Evolutionary conservation across 2,888 invertebrate species (phyloP).

Genomic region (Rhagonycha lutea): DNA sequence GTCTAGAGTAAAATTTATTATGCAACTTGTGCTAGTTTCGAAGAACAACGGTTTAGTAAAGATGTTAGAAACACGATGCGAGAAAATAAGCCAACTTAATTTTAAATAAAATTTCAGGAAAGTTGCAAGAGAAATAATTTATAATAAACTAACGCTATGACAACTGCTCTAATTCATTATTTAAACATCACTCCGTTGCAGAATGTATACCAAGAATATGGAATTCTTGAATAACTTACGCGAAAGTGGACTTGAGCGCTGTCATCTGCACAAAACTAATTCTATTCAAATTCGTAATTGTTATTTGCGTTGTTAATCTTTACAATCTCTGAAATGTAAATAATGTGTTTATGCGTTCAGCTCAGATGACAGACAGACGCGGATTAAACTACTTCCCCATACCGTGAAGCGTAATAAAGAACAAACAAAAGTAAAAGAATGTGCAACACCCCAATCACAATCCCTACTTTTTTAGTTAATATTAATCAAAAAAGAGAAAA

Average conservation of each 20-base stretch:
- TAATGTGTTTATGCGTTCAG: background rate
- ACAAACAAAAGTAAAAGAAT: background rate
- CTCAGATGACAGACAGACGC: background rate
- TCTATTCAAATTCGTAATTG: conserved; percentile 23
- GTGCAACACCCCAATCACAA: background rate
- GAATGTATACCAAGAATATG: conserved; percentile 7
- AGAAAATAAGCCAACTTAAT: background rate
- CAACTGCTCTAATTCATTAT: background rate
- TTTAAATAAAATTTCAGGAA: background rate
- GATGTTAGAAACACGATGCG: conserved; percentile 14
- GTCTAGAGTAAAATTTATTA: conserved; percentile 31
- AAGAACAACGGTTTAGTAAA: conserved; percentile 24
- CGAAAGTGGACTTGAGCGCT: conserved; percentile 20
- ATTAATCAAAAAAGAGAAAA: conserved; percentile 11
- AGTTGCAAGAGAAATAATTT: background rate
- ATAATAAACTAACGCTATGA: background rate
- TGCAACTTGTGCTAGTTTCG: conserved; percentile 29
- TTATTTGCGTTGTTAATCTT: conserved; percentile 24
- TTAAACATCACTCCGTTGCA: background rate
- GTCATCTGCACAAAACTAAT: conserved; percentile 30
- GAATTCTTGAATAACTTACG: conserved; percentile 17
- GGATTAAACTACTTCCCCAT: background rate
- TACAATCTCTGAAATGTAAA: conserved; percentile 16
- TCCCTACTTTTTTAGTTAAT: conserved; percentile 1
- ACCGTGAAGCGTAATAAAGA: background rate